Evolutionary conservation across 2,888 invertebrate genomes (phyloP), one percentile per base, ranked within the genome.

Genomic region (Fissipunctia ypsillon): DNA sequence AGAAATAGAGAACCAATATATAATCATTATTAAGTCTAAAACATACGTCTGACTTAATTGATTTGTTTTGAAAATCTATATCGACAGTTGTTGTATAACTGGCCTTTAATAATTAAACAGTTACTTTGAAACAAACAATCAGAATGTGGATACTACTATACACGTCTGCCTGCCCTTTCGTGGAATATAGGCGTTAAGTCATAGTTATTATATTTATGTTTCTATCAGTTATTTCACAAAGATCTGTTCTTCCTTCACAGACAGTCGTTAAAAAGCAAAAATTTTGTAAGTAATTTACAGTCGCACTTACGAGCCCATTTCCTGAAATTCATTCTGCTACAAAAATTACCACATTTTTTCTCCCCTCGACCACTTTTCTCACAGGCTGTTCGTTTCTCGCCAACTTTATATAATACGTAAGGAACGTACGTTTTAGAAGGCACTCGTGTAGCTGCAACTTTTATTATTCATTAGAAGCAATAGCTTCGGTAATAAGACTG

Each of bases 401-500:
- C 52, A 67, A 73, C 80, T 80, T 69, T 66, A 84, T 76, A 84
- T 69, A 69, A 82, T 81, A 79, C 77, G 82, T 78, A 78, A 78
- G 73, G 78, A 80, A 60, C 73, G 78, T 83, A 80, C 59, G 83
- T 68, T 79, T 65, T 60, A 72, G 67, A 45, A 48, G 57, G 68
- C 80, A 71, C 80, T 83, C 73, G 71, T 84, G 83, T 85, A 61
- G 73, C 79, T 84, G 85, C 81, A 84, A 77, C 78, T 76, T 85
- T 86, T 85, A 86, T 85, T 85, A 85, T 85, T 85, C 85, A 85
- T 86, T 85, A 86, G 85, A 81, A 78, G 85, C 85, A 76, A 85
- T 85, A 76, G 78, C 72, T 76, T 84, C 73, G 69, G 85, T 85
- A 87, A 85, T 85, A 85, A 86, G 87, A 87, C 83, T 78, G 80